phyloP scores from a whole-genome alignment of 1,140 invertebrate genomes.

The Plutomurus gul region DNA sequence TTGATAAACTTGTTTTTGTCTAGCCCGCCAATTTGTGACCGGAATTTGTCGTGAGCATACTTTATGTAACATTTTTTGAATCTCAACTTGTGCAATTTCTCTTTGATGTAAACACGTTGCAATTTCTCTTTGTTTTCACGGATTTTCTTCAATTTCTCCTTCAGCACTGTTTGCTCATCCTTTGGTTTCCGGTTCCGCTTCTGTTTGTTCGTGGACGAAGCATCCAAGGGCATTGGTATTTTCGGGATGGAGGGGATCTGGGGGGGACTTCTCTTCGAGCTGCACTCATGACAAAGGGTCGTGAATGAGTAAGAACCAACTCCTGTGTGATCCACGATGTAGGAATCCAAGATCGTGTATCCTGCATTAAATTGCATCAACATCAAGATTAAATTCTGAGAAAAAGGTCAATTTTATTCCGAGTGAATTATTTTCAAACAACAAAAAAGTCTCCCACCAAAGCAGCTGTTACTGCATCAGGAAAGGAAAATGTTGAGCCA shows the following conservation, averaged over 20 bases:
- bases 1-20: slow-evolving; percentile 34
- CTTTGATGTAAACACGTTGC: slow-evolving; percentile 19
- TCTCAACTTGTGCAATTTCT: slow-evolving; percentile 13
- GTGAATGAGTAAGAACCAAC: not conserved
- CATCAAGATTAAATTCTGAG: too few relatives aligned
- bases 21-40: not conserved
- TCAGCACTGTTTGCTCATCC: not conserved
- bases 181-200: not conserved
- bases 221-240: not conserved
- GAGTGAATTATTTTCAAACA: too few relatives aligned
- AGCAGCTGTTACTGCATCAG: too few relatives aligned
- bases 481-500: too few relatives aligned
- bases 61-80: slow-evolving; percentile 36
- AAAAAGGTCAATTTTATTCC: too few relatives aligned
- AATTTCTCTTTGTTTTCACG: slow-evolving; percentile 19
- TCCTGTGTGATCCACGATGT: slow-evolving; percentile 23
- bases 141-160: slow-evolving; percentile 10
- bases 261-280: not conserved
- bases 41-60: slow-evolving; percentile 27
- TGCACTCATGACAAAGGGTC: slow-evolving; percentile 16
- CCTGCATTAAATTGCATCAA: too few relatives aligned
- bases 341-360: slow-evolving; percentile 25
- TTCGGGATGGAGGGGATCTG: not conserved
- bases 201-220: not conserved
- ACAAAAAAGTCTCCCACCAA: too few relatives aligned